Base-by-base conservation (phyloP, 2,888 invertebrate genomes). In the Ephialtes manifestator region DNA sequence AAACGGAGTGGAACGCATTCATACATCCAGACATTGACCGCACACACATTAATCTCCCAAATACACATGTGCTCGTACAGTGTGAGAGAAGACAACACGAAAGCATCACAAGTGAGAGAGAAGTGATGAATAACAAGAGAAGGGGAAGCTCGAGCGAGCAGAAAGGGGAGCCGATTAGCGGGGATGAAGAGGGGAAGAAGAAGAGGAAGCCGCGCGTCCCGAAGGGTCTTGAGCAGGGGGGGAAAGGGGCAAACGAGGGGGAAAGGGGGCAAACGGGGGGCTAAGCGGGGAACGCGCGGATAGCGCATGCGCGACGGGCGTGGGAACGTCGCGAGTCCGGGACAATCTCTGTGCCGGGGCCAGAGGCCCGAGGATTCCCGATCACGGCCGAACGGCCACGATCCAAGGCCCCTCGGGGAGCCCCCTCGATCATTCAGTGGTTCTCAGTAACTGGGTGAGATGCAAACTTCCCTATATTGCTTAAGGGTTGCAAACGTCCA, bases 281-380 rank as follows among this genome's bases (percentile, higher is more conserved):
- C 58, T 60, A 43, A 70, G 28, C 71, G 71, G 86, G 86, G 74
- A 70, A 77, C 84, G 71, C 68, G 81, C 76, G 51, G 86, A 71
- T 83, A 87, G 91, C 92, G 92, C 92, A 92, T 91, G 93, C 91
- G 92, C 92, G 86, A 80, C 88, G 88, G 92, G 90, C 93, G 93
- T 93, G 93, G 93, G 93, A 93, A 93, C 93, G 92, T 92, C 90
- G 90, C 90, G 88, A 89, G 90, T 90, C 90, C 91, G 81, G 88
- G 87, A 88, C 88, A 88, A 87, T 89, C 89, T 88, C 88, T 84
- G 85, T 39, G 86, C 86, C 85, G 81, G 88, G 86, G 76, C 82
- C 83, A 71, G 75, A 71, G 58, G 46, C n/a, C 84, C 92, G 92
- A 92, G 89, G 81, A 87, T 85, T 83, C 53, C 90, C 92, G 92